A percentile compares a stretch with the other conserved stretches of the same genome.
Evolutionary conservation across 2,797 vertebrate species (phyloP).

Genomic region (Mormyrus proboscirostris): DNA sequence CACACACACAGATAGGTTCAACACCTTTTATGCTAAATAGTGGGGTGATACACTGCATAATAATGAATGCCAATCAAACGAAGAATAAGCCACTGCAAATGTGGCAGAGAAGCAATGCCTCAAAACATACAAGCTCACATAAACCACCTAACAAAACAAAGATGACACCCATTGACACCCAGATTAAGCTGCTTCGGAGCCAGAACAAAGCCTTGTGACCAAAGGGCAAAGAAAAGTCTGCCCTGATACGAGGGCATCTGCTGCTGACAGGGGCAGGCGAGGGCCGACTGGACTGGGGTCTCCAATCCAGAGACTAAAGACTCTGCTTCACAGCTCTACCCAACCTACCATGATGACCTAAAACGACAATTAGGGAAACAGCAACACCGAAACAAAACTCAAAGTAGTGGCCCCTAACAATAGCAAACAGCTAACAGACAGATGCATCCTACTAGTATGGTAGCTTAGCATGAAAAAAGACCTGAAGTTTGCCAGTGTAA

Average conservation of each 20-base stretch:
- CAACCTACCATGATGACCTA: neutral
- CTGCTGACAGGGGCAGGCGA: neutral
- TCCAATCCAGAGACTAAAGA: neutral
- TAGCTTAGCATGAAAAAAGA: neutral
- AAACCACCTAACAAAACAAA: neutral
- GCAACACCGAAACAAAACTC: neutral
- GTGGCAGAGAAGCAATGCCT: neutral
- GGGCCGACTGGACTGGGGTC: neutral
- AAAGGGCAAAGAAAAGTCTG: neutral
- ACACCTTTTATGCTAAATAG: neutral
- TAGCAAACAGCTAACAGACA: neutral
- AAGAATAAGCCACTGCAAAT: neutral
- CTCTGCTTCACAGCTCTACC: neutral
- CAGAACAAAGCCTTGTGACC: neutral
- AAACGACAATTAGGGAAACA: neutral
- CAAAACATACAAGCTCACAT: neutral
- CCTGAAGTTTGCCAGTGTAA: neutral
- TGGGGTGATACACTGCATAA: neutral
- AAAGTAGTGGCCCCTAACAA: neutral
- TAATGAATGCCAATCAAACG: neutral
- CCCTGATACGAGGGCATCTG: neutral
- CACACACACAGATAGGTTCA: neutral
- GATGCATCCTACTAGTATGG: neutral
- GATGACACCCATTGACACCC: neutral
- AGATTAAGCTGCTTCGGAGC: neutral